Percentiles rank a stretch among this genome's conserved stretches.
These are phyloP conservation scores for Crotophaga sulcirostris DNA, from an alignment of 2,113 vertebrate species.

Conservation along the genomic window DNA sequence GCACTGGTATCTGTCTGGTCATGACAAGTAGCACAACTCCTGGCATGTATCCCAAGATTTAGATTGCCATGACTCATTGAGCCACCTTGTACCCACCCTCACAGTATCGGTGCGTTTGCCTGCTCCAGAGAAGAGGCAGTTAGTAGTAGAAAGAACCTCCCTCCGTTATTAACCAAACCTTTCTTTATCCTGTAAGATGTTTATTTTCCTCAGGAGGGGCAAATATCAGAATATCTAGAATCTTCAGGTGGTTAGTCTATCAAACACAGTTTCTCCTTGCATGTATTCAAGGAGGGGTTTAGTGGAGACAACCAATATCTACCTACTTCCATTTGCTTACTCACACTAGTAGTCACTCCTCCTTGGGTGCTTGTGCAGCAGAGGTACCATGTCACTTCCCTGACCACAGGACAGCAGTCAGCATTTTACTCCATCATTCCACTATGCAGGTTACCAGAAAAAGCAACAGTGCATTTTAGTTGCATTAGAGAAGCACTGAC, in stretches of 20 bases:
- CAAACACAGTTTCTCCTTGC: background rate
- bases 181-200: background rate
- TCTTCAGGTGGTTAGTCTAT: background rate
- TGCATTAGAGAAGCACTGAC: background rate
- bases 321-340: background rate
- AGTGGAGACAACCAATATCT: background rate
- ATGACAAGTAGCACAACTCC: constrained; percentile 42
- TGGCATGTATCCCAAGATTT: background rate
- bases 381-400: background rate
- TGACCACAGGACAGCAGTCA: background rate
- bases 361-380: background rate
- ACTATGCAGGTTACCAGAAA: background rate
- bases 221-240: background rate
- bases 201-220: background rate
- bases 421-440: background rate
- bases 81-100: background rate
- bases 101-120: background rate
- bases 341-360: background rate
- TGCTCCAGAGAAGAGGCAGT: background rate
- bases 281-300: background rate
- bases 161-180: background rate
- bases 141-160: background rate
- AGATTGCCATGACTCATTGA: constrained; percentile 31
- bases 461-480: background rate
- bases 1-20: constrained; percentile 28